A percentile compares a stretch with the other conserved stretches of the same genome.
These are phyloP conservation scores for Brachionichthys hirsutus DNA, from an alignment of 2,113 vertebrate genomes.

Conservation along the genomic window DNA sequence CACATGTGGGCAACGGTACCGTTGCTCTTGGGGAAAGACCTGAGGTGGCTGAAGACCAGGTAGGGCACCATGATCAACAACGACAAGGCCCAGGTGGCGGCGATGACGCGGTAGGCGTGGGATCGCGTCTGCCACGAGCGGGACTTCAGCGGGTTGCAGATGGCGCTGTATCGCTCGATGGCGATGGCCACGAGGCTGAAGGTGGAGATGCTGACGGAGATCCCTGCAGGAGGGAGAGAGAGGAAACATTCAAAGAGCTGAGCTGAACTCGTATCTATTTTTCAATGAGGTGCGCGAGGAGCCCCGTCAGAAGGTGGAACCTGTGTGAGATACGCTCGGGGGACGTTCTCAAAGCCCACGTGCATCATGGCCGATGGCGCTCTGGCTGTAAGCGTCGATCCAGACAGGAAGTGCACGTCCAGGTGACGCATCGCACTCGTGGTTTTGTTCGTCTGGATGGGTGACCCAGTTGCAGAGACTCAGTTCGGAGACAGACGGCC, in stretches of 20 bases:
- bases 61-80: conserved; percentile 92
- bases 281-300: background rate
- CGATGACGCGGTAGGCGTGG: conserved; percentile 90
- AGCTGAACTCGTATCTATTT: background rate
- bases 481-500: too few relatives aligned
- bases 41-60: conserved; percentile 79
- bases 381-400: background rate
- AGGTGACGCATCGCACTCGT: conserved; percentile 20
- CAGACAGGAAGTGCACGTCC: conserved; percentile 15
- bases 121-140: conserved; percentile 93
- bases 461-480: conserved; percentile 15
- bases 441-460: conserved; percentile 20
- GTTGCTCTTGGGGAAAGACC: conserved; percentile 67
- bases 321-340: conserved; percentile 16
- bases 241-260: background rate
- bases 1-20: conserved; percentile 77
- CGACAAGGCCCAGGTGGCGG: conserved; percentile 86
- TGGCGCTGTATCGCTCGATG: conserved; percentile 93
- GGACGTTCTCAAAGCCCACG: conserved; percentile 1
- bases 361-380: conserved; percentile 9
- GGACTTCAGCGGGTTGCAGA: conserved; percentile 93
- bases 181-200: conserved; percentile 96
- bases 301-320: conserved; percentile 2
- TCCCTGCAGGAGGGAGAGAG: conserved; percentile 70
- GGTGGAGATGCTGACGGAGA: conserved; percentile 94